Base-by-base conservation (phyloP, 2,113 vertebrate species). In the pig (Sus scrofa) region DNA sequence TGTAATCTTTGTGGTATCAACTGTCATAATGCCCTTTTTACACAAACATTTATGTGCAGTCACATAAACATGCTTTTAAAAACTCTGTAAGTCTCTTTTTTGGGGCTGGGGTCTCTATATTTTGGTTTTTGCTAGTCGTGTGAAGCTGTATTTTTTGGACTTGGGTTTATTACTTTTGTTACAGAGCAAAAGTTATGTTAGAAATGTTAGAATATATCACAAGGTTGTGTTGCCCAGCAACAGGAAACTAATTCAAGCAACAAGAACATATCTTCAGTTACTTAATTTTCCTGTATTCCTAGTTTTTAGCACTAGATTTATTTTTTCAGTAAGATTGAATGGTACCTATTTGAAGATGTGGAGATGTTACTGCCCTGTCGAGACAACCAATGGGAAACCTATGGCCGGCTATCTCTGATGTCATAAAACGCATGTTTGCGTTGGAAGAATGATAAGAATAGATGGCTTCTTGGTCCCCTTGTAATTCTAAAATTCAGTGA, bases 41-140 rank as follows among this genome's bases (percentile, higher is more conserved):
- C 98, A 99, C 98, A 98, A 96, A 99, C 99, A 99, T 98, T 98
- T 98, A 98, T 98, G 98, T 99, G 98, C 98, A 98, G 98, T 98
- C 98, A 98, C 98, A 99, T 99, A 99, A 99, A 99, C 98, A 98
- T 98, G 98, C 98, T 99, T 99, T 99, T 86, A 98, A 99, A 99
- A 99, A 98, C 94, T 91, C 92, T 96, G 62, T 63, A 96, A 96
- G 98, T 98, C 98, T 98, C 98, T 98, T 98, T 98, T 98, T 99
- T 98, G 92, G 98, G 95, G 58, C 91, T 83, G 96, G 79, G 94
- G 70, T 89, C 92, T 86, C 68, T 86, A 84, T 94, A 60, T 89
- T n/a, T 65, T 52, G 50, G 12, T 56, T 65, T 78, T 89, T 54
- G 20, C 37, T 79, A 89, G 83, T 44, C n/a, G 2, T 79, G 22